Evolutionary conservation across 2,113 vertebrate species (phyloP).

Genomic region (Serinus canaria): DNA sequence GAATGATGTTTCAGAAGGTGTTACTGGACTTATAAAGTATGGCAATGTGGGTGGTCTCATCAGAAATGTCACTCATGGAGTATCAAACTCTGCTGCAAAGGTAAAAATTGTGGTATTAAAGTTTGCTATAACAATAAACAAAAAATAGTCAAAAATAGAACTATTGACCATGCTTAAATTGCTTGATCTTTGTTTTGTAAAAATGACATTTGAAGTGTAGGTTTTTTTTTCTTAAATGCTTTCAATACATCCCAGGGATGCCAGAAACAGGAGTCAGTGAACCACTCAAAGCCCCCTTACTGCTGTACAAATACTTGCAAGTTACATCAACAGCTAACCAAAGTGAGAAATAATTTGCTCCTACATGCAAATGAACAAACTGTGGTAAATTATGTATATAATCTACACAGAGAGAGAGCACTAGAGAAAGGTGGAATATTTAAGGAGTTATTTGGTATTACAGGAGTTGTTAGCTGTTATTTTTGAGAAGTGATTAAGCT

Average conservation of each 20-base stretch:
- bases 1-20: conserved; percentile 93
- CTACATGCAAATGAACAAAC: not conserved
- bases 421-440: not conserved
- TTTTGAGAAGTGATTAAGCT: not conserved
- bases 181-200: not conserved
- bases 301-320: not conserved
- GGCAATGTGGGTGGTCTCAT: conserved; percentile 95
- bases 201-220: not conserved
- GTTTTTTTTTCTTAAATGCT: not conserved
- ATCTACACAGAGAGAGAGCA: not conserved
- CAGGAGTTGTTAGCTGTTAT: not conserved
- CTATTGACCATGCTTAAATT: not conserved
- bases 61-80: conserved; percentile 94
- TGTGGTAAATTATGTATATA: not conserved
- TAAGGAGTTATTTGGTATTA: not conserved
- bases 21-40: conserved; percentile 92
- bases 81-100: conserved; percentile 98
- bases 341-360: not conserved
- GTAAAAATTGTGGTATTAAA: conserved; percentile 64
- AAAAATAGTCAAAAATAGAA: not conserved
- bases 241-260: not conserved
- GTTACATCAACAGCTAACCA: not conserved
- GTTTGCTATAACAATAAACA: not conserved
- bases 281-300: not conserved
- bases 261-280: not conserved